These are phyloP conservation scores for Caenorhabditis parvicauda DNA, from an alignment of 2,888 invertebrate species.

Conservation along the genomic window DNA sequence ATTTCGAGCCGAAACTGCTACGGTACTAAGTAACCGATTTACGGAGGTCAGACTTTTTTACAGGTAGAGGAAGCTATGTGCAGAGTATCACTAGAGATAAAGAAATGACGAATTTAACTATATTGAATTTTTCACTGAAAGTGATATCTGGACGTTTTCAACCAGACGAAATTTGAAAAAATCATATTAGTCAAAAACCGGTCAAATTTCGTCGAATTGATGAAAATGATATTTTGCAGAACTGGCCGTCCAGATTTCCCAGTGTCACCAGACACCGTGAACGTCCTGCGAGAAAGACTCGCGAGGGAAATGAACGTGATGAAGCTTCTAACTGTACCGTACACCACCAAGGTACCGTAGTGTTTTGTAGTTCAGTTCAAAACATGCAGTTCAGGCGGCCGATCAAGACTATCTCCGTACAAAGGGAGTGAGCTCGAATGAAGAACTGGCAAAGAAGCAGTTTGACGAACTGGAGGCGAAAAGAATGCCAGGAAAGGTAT, in stretches of 20 bases:
- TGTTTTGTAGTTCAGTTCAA: background rate
- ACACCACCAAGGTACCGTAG: conserved; percentile 42
- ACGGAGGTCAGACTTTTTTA: no score
- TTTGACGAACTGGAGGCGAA: conserved; percentile 20
- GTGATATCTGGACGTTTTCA: background rate
- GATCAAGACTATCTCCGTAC: conserved; percentile 26
- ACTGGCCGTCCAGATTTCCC: conserved; percentile 54
- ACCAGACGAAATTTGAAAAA: background rate
- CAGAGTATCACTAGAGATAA: no score
- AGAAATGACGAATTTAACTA: no score
- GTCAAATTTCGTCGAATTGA: background rate
- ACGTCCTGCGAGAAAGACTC: conserved; percentile 40
- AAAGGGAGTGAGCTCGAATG: conserved; percentile 20
- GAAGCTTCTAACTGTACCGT: conserved; percentile 54
- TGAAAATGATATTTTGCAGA: conserved; percentile 30
- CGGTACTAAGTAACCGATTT: no score
- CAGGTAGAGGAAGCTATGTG: no score
- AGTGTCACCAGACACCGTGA: conserved; percentile 36
- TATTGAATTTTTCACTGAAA: background rate
- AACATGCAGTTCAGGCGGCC: conserved; percentile 17
- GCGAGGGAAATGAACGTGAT: conserved; percentile 55
- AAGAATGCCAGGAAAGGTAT: conserved; percentile 49
- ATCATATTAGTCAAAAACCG: background rate
- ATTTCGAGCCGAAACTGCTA: no score
- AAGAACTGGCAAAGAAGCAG: conserved; percentile 23